Evolutionary conservation across 2,888 invertebrate species (phyloP), one percentile per base, ranked within the genome.

Genomic region (Amiota minor): DNA sequence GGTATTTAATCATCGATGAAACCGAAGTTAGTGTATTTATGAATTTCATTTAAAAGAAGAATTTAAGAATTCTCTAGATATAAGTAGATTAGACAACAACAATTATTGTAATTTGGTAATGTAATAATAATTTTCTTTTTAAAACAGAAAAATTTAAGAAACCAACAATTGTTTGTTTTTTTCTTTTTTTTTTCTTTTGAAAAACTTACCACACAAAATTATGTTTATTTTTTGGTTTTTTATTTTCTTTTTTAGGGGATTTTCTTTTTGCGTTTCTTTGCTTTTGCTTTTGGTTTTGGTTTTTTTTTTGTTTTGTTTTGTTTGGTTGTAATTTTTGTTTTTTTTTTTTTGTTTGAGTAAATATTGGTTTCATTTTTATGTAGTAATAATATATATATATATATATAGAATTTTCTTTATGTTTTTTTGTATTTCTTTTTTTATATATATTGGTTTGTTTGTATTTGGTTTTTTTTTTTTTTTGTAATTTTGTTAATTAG

Each of bases 151-250:
- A 35, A 35, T 6, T 72, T 47, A 78, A 76, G 77, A 74, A 67
- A 73, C 73, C 75, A 76, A 77, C 70, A 76, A 77, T 72, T 75
- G 67, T 78, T 14, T n/a, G n/a, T n/a, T n/a, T n/a, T n/a, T 35
- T 35, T 23, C 3, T 23, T 23, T 23, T 23, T 23, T 2, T 23
- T 23, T 23, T 23, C 3, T 23, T 35, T 35, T 6, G 35, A 35
- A 53, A 85, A 89, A 89, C 89, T 89, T 89, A 89, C 89, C 89
- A 89, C 89, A 89, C 89, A 89, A 89, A 89, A 89, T 89, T 88
- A 86, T 81, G 82, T 83, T 85, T 81, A 84, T 82, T 83, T 82
- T 84, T 80, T 74, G 64, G 62, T 73, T 74, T 76, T 75, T 76
- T 75, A 78, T 77, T 80, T 73, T 35, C 35, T 35, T 35, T 6